These are phyloP conservation scores for Murina feae DNA, from an alignment of 2,113 vertebrate genomes.

Conservation along the genomic window DNA sequence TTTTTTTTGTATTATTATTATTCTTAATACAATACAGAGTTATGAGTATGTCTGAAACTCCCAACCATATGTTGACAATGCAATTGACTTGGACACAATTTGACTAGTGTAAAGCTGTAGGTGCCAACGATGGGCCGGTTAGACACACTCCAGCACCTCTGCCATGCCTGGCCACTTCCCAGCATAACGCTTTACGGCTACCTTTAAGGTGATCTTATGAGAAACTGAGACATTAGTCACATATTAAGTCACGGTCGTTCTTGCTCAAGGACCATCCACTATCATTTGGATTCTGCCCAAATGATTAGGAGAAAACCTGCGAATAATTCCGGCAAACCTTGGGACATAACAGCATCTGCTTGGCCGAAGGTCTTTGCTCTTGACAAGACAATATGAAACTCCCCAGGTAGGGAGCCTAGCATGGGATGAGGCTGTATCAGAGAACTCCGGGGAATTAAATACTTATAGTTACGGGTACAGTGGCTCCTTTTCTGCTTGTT, in stretches of 20 bases:
- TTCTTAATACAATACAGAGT: not conserved
- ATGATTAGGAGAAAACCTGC: not conserved
- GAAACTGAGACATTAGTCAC: not conserved
- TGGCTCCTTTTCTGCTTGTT: not conserved
- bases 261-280: not conserved
- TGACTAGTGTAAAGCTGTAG: not conserved
- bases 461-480: not conserved
- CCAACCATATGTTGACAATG: not conserved
- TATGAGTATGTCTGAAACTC: not conserved
- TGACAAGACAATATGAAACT: not conserved
- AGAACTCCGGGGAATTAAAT: not conserved
- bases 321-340: not conserved
- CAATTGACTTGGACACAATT: not conserved
- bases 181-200: not conserved
- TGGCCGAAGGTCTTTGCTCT: slow-evolving; percentile 1
- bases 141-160: not conserved
- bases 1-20: not conserved
- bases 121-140: not conserved
- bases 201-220: not conserved
- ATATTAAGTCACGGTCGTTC: not conserved
- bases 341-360: not conserved
- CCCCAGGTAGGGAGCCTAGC: not conserved
- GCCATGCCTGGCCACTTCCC: not conserved
- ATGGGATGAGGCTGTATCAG: too few relatives aligned
- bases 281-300: not conserved